A percentile compares a stretch with the other conserved stretches of the same genome.
Conservation (phyloP, 1,140 invertebrate genomes). For the Drosophila ogumai region DNA sequence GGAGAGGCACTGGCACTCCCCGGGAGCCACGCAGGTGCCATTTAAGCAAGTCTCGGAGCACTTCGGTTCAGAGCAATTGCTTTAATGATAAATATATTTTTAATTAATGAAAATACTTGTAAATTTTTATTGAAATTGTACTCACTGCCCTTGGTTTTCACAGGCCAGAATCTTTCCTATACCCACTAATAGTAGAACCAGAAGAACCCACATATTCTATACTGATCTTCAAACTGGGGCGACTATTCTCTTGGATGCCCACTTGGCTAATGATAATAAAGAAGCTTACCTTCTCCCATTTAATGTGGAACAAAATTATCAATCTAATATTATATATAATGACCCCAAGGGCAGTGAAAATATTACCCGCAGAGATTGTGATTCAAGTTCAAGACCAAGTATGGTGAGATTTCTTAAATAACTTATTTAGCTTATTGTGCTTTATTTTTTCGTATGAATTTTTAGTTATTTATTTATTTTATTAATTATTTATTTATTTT, state of each 20-base stretch:
- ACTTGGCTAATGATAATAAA: conserved; percentile 54
- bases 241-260: conserved; percentile 39
- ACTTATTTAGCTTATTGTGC: conserved; percentile 41
- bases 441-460: too few species aligned
- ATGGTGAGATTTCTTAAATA: conserved; percentile 28
- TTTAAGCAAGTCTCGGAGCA: conserved; percentile 79
- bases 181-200: conserved; percentile 29
- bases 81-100: too few species aligned
- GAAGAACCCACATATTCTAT: conserved; percentile 37
- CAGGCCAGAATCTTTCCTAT: conserved; percentile 38
- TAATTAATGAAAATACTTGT: neutral
- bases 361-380: conserved; percentile 27
- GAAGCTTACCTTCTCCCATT: conserved; percentile 3
- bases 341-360: conserved; percentile 41
- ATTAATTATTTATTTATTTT: neutral
- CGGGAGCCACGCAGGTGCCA: conserved; percentile 85
- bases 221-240: neutral
- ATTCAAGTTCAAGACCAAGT: conserved; percentile 33
- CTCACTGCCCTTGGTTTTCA: conserved; percentile 64
- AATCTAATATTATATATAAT: conserved; percentile 46
- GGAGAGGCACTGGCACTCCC: conserved; percentile 75
- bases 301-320: conserved; percentile 20
- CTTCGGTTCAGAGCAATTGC: conserved; percentile 46
- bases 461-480: neutral
- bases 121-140: neutral